These are phyloP conservation scores for Melikaiella ostensackeni DNA, from an alignment of 2,888 invertebrate genomes.

Conservation along the genomic window DNA sequence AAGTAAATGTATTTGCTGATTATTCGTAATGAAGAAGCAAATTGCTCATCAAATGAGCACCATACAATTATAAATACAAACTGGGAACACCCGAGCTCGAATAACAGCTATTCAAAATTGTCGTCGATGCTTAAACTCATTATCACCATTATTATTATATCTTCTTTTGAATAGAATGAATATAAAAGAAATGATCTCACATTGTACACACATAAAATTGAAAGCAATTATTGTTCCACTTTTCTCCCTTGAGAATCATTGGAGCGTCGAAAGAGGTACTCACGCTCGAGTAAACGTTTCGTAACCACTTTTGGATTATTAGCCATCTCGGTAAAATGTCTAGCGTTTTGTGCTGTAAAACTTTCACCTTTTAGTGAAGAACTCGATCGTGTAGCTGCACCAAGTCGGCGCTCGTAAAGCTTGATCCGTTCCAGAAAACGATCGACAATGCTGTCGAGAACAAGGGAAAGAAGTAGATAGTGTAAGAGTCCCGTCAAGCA, in stretches of 20 bases:
- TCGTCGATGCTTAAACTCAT: no score
- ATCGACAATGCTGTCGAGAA: conserved; percentile 38
- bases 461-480: conserved; percentile 30
- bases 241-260: not conserved
- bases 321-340: conserved; percentile 33
- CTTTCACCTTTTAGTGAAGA: conserved; percentile 36
- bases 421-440: conserved; percentile 35
- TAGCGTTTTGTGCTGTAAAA: conserved; percentile 20
- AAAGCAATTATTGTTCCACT: not conserved
- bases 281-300: conserved; percentile 13
- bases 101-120: no score
- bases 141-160: no score
- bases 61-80: no score
- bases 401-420: conserved; percentile 29
- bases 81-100: no score
- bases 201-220: no score
- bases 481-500: conserved; percentile 27
- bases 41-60: no score
- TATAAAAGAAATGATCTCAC: no score
- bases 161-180: no score
- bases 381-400: conserved; percentile 27
- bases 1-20: no score
- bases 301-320: conserved; percentile 39
- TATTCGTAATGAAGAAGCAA: no score
- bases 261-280: not conserved